Evolutionary conservation across 2,113 vertebrate species (phyloP), one percentile per base, ranked within the genome.

Genomic region (Lamprotornis superbus): DNA sequence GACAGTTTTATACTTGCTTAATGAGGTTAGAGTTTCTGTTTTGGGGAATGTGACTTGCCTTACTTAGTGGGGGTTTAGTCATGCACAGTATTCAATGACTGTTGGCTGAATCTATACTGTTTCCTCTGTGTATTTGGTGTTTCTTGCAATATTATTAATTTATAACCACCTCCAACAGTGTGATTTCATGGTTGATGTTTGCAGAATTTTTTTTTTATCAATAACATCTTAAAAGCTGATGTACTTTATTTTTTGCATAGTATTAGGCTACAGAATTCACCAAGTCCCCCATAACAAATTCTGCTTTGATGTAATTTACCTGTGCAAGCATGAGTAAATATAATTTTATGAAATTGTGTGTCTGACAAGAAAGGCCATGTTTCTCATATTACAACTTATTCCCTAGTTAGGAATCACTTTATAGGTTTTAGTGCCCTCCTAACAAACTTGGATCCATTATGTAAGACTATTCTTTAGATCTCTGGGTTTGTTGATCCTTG

Each of bases 1-100:
- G 95, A 94, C 95, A 96, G 96, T 83, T 97, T 97, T 97, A 96
- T 95, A 93, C 70, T 93, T 96, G 76, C 42, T 96, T 97, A 97
- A 97, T 97, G 93, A 94, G 93, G 84, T 95, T 90, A 77, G 94
- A 88, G 40, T 94, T 96, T 95, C 82, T 96, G 67, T 96, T 97
- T 94, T 23, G 24, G 53, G 47, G 18, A 33, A 92, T 71, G 63
- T 80, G 87, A 86, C 74, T 96, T 96, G 67, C 49, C 35, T 95
- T 97, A 78, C 93, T 97, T 94, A 95, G 79, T 89, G 75, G 37
- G 23, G 10, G 75, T 93, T 97, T 95, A 97, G 82, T 91, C 82
- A 85, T 89, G 60, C 79, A 76, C 44, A 57, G 28, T 93, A 69
- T 59, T 77, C 88, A 90, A 65, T 89, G 33, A 71, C 37, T 94